Base-by-base conservation (phyloP, 2,888 invertebrate species). In the Ormyrus nitidulus region DNA sequence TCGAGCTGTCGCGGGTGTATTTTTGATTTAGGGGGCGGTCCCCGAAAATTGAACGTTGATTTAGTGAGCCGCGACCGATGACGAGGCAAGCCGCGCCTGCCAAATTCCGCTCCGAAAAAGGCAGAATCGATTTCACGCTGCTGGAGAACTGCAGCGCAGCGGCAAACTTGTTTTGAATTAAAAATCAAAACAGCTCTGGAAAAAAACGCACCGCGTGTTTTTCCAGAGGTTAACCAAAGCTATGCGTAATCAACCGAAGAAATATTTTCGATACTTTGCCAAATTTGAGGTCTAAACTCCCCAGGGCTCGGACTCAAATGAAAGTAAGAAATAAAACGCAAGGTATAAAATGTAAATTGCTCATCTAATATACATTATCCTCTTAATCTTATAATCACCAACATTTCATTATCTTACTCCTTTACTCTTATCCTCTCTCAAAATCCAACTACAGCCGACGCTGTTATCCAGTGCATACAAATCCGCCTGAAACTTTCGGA, bases 1-100 rank as follows among this genome's bases (percentile, higher is more conserved):
- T 13, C 53, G 51, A 34, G 76, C 62, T 72, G 65, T 65, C 65
- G 34, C 19, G 53, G 58, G n/a, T 44, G 54, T 54, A 65, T 78
- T 78, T 72, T 78, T 78, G 78, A 78, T 78, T 78, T 78, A 78
- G 54, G 53, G 46, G 11, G 13, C 19, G 64, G 49, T 58, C 19
- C 69, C n/a, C 73, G 65, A 70, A 75, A 75, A 79, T 79, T 70
- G 70, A 62, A 75, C 79, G 59, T 75, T 79, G 79, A 79, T 79
- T 79, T 79, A 79, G 75, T 19, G 70, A 11, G 69, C 13, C 66
- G 19, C 65, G 68, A 51, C 54, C 54, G 46, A 11, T 11, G 48
- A 11, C n/a, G 11, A 19, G 1, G 77, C 19, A 13, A 59, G 71
- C 5, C 48, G 9, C 61, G 62, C 10, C 34, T 69, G 19, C 61